Percentiles rank a stretch among this genome's conserved stretches.
phyloP scores from a whole-genome alignment of 2,797 vertebrate species.

The Xiphophorus birchmanni region DNA sequence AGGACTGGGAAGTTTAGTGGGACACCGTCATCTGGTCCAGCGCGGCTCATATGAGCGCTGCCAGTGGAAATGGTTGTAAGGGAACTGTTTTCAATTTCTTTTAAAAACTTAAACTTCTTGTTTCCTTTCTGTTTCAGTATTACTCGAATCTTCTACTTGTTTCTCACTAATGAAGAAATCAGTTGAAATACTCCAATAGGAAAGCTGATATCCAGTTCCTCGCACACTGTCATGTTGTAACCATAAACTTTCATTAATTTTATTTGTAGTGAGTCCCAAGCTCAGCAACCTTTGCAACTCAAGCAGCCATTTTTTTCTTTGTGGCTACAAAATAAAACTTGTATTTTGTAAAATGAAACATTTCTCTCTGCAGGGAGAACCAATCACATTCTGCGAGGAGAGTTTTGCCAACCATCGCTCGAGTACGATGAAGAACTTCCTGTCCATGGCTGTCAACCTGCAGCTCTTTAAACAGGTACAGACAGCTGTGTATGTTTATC shows the following conservation, averaged over 20 bases:
- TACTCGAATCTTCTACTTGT: constrained; percentile 13
- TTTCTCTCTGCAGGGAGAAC: constrained; percentile 86
- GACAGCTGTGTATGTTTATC: not conserved
- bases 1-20: constrained; percentile 65
- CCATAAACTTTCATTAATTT: not conserved
- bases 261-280: not conserved
- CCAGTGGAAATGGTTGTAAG: constrained; percentile 51
- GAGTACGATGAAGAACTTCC: constrained; percentile 90
- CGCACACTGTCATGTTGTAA: not conserved
- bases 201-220: not conserved
- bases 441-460: constrained; percentile 94
- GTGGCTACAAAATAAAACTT: not conserved
- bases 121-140: constrained; percentile 48
- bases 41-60: constrained; percentile 37
- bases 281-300: not conserved
- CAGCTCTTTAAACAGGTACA: constrained; percentile 98
- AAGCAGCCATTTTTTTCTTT: not conserved
- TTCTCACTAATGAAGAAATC: constrained; percentile 61
- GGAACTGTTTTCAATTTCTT: constrained; percentile 14
- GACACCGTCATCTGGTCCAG: constrained; percentile 56
- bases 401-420: constrained; percentile 94
- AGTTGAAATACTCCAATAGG: constrained; percentile 4
- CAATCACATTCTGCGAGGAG: constrained; percentile 93
- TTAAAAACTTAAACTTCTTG: constrained; percentile 6
- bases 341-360: no score